Percentiles rank a stretch among this genome's conserved stretches.
phyloP scores from a whole-genome alignment of 2,888 invertebrate species.

The Heliconius hortense region DNA sequence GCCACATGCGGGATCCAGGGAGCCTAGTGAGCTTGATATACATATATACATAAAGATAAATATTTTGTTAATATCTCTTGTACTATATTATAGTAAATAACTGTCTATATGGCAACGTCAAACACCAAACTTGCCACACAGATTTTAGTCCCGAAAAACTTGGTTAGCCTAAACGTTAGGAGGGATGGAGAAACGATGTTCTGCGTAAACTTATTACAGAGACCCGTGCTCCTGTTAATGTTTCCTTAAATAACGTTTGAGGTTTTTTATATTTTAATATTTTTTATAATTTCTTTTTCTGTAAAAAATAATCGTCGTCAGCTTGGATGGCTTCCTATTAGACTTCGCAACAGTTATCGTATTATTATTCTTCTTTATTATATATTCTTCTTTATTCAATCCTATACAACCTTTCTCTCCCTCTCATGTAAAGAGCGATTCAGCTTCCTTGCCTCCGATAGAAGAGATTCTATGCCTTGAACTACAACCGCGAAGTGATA shows the following conservation, averaged over 20 bases:
- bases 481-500: no score
- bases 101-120: neutral
- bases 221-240: constrained; percentile 40
- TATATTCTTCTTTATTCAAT: no score
- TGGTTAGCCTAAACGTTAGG: constrained; percentile 55
- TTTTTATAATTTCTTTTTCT: neutral
- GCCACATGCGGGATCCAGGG: neutral
- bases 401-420: no score
- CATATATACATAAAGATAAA: neutral
- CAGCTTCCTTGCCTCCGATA: no score
- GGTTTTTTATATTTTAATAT: neutral
- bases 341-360: no score
- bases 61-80: neutral
- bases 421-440: no score
- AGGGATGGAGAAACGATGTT: constrained; percentile 73
- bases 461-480: no score
- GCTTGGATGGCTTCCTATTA: no score
- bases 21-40: neutral
- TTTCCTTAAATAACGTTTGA: neutral
- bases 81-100: neutral
- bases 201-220: constrained; percentile 69
- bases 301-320: no score
- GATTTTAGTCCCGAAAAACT: constrained; percentile 56
- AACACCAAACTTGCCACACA: constrained; percentile 48
- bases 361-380: no score